Evolutionary conservation across 2,113 vertebrate species (phyloP).

Genomic region (Varanus komodoensis): DNA sequence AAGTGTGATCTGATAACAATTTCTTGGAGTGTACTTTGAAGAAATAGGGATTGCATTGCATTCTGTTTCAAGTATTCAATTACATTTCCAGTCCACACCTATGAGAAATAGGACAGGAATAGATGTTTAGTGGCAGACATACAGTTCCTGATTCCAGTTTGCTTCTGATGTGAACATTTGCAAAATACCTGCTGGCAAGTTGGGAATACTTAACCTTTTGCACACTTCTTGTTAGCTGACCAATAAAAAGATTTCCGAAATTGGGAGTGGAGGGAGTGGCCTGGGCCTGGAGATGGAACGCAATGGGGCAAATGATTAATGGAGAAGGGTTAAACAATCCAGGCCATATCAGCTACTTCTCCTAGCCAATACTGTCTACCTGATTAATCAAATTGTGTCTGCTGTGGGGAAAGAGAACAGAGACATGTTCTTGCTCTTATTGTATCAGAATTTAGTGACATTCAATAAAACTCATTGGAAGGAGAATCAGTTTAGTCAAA

Average conservation of each 20-base stretch:
- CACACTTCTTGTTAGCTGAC: neutral
- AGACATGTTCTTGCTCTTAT: no score
- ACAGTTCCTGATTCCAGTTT: neutral
- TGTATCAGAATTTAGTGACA: no score
- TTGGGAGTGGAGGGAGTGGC: neutral
- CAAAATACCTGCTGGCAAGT: neutral
- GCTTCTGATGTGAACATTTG: neutral
- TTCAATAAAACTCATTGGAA: no score
- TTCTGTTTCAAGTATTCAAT: neutral
- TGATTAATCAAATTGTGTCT: no score
- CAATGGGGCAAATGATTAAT: neutral
- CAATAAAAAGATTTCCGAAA: no score
- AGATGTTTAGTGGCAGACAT: neutral
- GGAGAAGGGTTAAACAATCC: neutral
- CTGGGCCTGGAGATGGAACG: neutral
- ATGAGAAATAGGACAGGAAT: neutral
- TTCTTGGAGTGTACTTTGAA: neutral
- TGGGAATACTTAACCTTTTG: neutral
- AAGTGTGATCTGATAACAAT: neutral
- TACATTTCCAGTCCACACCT: neutral
- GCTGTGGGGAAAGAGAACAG: no score
- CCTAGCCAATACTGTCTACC: neutral
- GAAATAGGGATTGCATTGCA: neutral
- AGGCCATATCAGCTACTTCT: no score
- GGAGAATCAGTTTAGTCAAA: no score